Evolutionary conservation across 2,888 invertebrate genomes (phyloP).

Genomic region (Thumatha senex): DNA sequence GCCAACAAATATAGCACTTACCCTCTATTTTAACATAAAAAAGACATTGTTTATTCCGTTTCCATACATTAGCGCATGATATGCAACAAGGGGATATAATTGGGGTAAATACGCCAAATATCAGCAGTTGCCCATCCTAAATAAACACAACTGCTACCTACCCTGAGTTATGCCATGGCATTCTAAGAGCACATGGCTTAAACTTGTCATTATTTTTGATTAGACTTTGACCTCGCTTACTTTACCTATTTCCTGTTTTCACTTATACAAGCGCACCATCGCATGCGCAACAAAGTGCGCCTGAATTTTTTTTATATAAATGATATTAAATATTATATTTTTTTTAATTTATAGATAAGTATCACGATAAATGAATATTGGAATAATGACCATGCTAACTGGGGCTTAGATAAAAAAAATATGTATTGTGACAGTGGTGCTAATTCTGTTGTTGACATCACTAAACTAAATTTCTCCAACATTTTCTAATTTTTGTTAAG

Average conservation of each 20-base stretch:
- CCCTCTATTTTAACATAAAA: slow-evolving; percentile 39
- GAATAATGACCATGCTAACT: too few species aligned
- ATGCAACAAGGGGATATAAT: slow-evolving; percentile 55
- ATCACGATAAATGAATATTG: too few species aligned
- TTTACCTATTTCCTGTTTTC: too few species aligned
- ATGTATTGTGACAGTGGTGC: too few species aligned
- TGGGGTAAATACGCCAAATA: slow-evolving; percentile 58
- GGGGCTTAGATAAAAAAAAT: too few species aligned
- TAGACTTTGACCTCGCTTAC: not conserved
- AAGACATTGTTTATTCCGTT: slow-evolving; percentile 32
- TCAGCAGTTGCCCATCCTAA: slow-evolving; percentile 55
- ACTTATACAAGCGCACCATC: not conserved
- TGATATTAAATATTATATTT: too few species aligned
- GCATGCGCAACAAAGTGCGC: not conserved
- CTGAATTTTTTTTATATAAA: too few species aligned
- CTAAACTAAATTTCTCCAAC: too few species aligned
- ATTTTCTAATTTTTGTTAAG: too few species aligned
- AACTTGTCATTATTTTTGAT: not conserved
- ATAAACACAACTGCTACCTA: slow-evolving; percentile 42
- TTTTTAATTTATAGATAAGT: too few species aligned
- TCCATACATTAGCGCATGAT: slow-evolving; percentile 43
- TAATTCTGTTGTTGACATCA: too few species aligned
- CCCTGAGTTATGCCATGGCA: not conserved
- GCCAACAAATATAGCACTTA: slow-evolving; percentile 40
- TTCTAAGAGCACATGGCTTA: not conserved